These are phyloP conservation scores for Xestia sexstrigata DNA, from an alignment of 2,888 invertebrate species.

Conservation along the genomic window DNA sequence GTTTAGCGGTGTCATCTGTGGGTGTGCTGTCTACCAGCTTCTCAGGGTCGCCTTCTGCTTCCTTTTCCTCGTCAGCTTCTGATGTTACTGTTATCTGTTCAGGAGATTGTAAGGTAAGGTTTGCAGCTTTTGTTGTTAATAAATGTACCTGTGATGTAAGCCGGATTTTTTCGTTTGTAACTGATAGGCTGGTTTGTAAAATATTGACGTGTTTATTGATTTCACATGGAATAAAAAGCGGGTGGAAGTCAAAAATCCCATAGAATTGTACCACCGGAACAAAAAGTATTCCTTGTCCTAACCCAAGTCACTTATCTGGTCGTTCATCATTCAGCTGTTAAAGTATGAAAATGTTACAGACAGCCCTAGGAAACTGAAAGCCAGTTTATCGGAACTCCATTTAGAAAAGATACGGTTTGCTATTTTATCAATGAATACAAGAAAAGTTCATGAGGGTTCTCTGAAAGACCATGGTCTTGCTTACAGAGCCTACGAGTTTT, in stretches of 20 bases:
- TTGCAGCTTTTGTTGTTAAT: not conserved
- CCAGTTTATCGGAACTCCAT: not conserved
- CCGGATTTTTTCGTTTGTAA: not conserved
- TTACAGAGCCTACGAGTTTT: not conserved
- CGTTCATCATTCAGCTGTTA: not conserved
- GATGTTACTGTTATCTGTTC: slow-evolving; percentile 86
- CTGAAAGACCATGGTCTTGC: not conserved
- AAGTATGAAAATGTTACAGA: not conserved
- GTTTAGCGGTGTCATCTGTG: slow-evolving; percentile 68
- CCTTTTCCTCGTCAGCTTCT: slow-evolving; percentile 80
- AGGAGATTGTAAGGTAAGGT: not conserved
- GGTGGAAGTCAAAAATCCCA: not conserved
- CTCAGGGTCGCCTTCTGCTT: slow-evolving; percentile 67
- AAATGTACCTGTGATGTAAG: no score
- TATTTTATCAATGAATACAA: not conserved
- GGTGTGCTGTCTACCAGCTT: slow-evolving; percentile 57
- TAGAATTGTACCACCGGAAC: not conserved
- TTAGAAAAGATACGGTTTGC: not conserved
- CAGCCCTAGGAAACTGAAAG: not conserved
- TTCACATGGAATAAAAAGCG: not conserved
- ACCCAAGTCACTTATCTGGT: not conserved
- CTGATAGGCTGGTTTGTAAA: no score
- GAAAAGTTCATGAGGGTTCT: not conserved
- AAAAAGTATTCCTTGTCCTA: not conserved
- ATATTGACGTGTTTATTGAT: no score